Evolutionary conservation across 2,797 vertebrate genomes (phyloP).

Genomic region (Pelobates cultripes): DNA sequence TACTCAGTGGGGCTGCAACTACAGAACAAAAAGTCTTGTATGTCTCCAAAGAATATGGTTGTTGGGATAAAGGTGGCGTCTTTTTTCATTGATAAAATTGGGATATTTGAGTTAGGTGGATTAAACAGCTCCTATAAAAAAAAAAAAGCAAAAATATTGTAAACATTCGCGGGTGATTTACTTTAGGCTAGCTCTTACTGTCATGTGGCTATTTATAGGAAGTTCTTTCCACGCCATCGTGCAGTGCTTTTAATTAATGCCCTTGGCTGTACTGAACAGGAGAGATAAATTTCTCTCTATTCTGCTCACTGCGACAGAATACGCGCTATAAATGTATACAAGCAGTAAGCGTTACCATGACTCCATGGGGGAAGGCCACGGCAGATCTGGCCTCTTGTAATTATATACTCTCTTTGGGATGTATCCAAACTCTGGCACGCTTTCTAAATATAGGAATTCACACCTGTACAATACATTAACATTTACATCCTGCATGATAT

Average conservation of each 20-base stretch:
- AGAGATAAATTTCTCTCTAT: not conserved
- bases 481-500: not conserved
- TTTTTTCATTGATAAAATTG: too few species aligned
- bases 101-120: not conserved
- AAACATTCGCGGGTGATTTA: too few species aligned
- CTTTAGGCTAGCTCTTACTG: not conserved
- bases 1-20: too few species aligned
- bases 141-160: not conserved
- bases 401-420: conserved; percentile 20
- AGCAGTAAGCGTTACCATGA: conserved; percentile 27
- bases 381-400: conserved; percentile 7
- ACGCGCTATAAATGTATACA: conserved; percentile 20
- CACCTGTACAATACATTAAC: conserved; percentile 20
- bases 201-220: not conserved
- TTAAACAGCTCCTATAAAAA: not conserved
- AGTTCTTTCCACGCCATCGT: not conserved
- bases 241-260: conserved; percentile 35
- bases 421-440: not conserved
- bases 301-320: not conserved
- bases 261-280: not conserved
- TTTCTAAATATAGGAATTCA: conserved; percentile 23
- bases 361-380: conserved; percentile 4
- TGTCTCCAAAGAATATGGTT: too few species aligned
- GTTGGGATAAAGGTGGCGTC: too few species aligned
- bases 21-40: too few species aligned